A percentile compares a stretch with the other conserved stretches of the same genome.
Conservation (phyloP, 2,113 vertebrate species). For the Paramisgurnus dabryanus region DNA sequence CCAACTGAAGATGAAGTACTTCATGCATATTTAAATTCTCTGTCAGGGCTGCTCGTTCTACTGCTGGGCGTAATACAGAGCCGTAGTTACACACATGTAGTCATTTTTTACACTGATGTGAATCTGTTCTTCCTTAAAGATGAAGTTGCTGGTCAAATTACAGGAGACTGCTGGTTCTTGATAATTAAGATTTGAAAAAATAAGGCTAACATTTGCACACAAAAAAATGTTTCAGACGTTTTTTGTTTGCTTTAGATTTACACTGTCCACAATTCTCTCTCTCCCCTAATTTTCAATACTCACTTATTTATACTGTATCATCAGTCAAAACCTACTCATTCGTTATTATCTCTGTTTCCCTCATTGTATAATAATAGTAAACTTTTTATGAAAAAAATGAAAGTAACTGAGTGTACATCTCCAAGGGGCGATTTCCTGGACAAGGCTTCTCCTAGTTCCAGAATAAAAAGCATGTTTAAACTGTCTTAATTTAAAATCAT, state of each 20-base stretch:
- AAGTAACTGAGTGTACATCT: too few species aligned
- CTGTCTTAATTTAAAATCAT: too few species aligned
- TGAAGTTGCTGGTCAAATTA: constrained; percentile 82
- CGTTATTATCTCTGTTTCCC: too few species aligned
- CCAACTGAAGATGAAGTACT: constrained; percentile 97
- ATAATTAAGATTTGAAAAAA: constrained; percentile 88
- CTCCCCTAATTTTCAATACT: background rate
- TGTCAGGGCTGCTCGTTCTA: background rate
- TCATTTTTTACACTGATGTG: constrained; percentile 68
- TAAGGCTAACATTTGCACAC: too few species aligned
- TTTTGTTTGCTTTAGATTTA: constrained; percentile 68
- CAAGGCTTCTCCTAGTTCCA: too few species aligned
- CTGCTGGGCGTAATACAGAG: background rate
- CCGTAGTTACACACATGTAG: constrained; percentile 7
- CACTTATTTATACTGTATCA: too few species aligned
- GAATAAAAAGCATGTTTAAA: too few species aligned
- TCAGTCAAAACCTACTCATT: too few species aligned
- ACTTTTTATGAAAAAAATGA: too few species aligned
- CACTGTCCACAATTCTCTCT: background rate
- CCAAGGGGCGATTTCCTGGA: too few species aligned
- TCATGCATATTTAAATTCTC: constrained; percentile 79
- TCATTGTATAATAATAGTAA: too few species aligned
- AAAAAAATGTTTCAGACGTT: constrained; percentile 55
- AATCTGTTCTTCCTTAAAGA: constrained; percentile 85
- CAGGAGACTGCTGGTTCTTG: constrained; percentile 80